Conservation (phyloP, 2,888 invertebrate species). For the Drosophila seclusa region DNA sequence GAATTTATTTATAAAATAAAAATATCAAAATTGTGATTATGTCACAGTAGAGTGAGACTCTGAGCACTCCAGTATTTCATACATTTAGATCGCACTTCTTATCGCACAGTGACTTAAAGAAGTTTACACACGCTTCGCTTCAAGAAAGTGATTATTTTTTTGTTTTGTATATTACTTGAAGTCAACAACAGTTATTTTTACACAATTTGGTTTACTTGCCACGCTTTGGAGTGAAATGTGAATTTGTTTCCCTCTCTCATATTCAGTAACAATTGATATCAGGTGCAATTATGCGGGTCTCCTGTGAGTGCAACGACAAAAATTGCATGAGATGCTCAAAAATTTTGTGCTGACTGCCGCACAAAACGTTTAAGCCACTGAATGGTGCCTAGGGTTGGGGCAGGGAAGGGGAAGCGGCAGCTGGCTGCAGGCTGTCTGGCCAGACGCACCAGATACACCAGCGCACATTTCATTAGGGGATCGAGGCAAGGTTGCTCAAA, state of each 20-base stretch:
- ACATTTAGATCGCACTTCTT: background rate
- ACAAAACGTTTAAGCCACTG: constrained; percentile 52
- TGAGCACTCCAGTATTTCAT: background rate
- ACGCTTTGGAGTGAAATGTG: constrained; percentile 1
- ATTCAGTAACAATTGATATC: constrained; percentile 36
- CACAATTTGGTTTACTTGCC: background rate
- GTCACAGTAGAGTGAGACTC: background rate
- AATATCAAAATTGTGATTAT: background rate
- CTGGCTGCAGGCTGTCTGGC: constrained; percentile 43
- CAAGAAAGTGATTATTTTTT: background rate
- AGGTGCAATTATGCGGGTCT: constrained; percentile 80
- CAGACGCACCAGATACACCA: constrained; percentile 58
- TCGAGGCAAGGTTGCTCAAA: constrained; percentile 11
- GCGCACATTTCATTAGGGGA: constrained; percentile 42
- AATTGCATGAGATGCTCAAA: constrained; percentile 75
- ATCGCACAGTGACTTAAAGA: background rate
- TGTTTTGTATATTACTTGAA: background rate
- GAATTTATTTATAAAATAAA: background rate
- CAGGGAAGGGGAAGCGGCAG: too few relatives aligned
- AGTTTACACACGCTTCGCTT: background rate
- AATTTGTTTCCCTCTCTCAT: background rate
- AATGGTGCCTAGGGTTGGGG: too few relatives aligned
- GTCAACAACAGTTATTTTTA: background rate
- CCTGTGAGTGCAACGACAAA: constrained; percentile 67
- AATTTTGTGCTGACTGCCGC: constrained; percentile 69